Conservation (phyloP, 2,888 invertebrate species). For the Lycocerus yunnanus region DNA sequence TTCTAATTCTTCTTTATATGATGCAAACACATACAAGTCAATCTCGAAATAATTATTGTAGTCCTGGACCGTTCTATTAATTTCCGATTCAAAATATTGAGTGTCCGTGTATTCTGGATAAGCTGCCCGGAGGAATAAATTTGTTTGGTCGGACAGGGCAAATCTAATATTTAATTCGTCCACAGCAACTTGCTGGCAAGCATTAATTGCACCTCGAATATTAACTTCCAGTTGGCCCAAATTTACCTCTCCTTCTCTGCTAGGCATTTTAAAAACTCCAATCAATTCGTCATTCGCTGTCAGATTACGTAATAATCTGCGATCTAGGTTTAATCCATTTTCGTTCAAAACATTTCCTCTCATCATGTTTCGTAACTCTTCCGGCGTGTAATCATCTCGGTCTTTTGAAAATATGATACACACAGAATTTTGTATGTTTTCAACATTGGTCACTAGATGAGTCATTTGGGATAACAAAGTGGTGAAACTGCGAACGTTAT, state of each 20-base stretch:
- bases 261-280: conserved; percentile 12
- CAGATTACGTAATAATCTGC: background rate
- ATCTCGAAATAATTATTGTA: conserved; percentile 1
- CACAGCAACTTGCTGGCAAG: background rate
- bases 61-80: background rate
- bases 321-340: background rate
- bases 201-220: background rate
- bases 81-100: background rate
- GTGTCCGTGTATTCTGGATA: conserved; percentile 15
- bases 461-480: background rate
- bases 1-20: conserved; percentile 4
- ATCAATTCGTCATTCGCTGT: background rate
- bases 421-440: conserved; percentile 5
- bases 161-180: conserved; percentile 9
- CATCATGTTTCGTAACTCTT: background rate
- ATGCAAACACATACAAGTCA: conserved; percentile 14
- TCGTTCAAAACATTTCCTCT: conserved; percentile 6
- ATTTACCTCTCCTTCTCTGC: background rate
- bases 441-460: conserved; percentile 2
- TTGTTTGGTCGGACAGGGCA: conserved; percentile 5
- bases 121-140: background rate
- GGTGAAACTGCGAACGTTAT: conserved; percentile 7
- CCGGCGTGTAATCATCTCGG: background rate
- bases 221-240: background rate
- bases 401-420: conserved; percentile 12